Base-by-base conservation (phyloP, 1,140 invertebrate species). In the Vanessa atalanta region DNA sequence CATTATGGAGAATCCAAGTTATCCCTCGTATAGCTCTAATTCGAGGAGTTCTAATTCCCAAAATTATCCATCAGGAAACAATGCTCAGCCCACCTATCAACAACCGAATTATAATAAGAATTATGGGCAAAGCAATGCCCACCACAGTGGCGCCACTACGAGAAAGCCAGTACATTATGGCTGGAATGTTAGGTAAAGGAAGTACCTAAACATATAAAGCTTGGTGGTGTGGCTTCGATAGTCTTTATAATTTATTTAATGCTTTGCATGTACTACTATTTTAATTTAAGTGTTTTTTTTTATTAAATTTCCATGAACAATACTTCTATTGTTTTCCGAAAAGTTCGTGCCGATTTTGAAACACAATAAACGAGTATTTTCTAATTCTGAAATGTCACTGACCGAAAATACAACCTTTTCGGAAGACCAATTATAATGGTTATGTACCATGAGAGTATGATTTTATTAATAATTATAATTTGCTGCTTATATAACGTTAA, bases 181-280 rank as follows among this genome's bases (percentile, higher is more conserved):
- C 74, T 93, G 92, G 93, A 89, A 84, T 69, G 78, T 92, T 83
- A 88, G 93, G 93, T 93, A 93, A 93, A 88, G 13, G 65, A 70
- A n/a, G 16, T 37, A 82, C 65, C 63, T 72, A 51, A 48, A 72
- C n/a, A 61, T 20, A 53, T 75, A 60, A 73, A 47, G 26, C 51
- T 51, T 72, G 76, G 47, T 73, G 79, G 80, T 77, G 80, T 81
- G 81, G 79, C 69, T 84, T 83, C 51, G 69, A 57, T 53, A 74
- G 73, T 70, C 14, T 47, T n/a, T 65, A 65, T 71, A 67, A 68
- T 66, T 26, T 23, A 55, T 72, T 51, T 75, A 72, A 67, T 60
- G 79, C 78, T 80, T 86, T 80, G 81, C 82, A 80, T 82, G 81
- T 69, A 69, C 60, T 66, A n/a, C 69, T 60, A 15, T 63, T 65